Base-by-base conservation (phyloP, 2,113 vertebrate species). In the Eptatretus burgeri region DNA sequence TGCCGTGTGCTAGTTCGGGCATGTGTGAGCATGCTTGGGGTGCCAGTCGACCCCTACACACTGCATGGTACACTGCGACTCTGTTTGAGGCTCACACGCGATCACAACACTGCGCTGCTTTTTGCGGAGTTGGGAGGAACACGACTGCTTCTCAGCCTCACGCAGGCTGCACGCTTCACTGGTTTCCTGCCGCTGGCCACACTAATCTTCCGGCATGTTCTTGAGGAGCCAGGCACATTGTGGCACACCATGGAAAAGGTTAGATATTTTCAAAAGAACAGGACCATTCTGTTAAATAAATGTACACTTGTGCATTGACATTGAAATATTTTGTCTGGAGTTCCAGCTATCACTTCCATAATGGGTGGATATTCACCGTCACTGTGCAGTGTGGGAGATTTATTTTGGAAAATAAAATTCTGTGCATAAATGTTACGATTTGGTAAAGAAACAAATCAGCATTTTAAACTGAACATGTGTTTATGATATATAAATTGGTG, bases 191-290 rank as follows among this genome's bases (percentile, higher is more conserved):
- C 85, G 1, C 76, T 91, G 1, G 84, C 87, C 63, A 91, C 85
- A 11, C 78, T 91, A 67, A 79, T 91, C 9, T 85, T 91, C 75
- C 77, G 85, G 68, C 85, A 91, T 73, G 82, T 91, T 70, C 88
- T 91, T 64, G 85, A 91, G 72, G 85, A 91, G 68, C 85, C 85
- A 2, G 81, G 80, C 49, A 88, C 84, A 1, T 77, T 91, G 20
- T 77, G 81, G 20, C 84, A 91, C 74, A 91, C 85, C 62, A 91
- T 91, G 85, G 85, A 91, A 69, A 91, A 91, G 82, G 85, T 88
- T 50, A 50, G 67, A 3, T 12, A 10, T 10, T 12, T 17, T 41
- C 27, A 41, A 41, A 41, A 2, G 27, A 41, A 41, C 27, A 2
- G 27, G 2, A 7, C 27, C 27, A 41, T 41, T 41, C 27, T 41